Evolutionary conservation across 2,888 invertebrate genomes (phyloP), one percentile per base, ranked within the genome.

Genomic region (Bugula neritina): DNA sequence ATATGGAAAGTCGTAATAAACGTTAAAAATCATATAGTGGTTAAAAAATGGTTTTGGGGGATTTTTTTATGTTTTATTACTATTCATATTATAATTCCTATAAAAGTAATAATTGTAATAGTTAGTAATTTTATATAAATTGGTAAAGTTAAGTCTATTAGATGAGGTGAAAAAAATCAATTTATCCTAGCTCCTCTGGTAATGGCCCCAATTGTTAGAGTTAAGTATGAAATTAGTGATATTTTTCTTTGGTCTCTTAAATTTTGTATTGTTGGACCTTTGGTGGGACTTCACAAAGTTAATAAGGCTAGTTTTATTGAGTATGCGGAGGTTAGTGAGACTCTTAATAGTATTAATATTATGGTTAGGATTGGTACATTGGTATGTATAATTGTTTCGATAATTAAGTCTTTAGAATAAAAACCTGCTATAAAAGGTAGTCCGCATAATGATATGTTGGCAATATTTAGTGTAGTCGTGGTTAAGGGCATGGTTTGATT

Each of bases 371-470:
- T 23, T 31, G 71, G 74, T 17, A 63, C 55, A 31, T 23, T 35
- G 35, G 69, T 72, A 34, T 43, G 73, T 57, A 75, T 17, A 55
- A 71, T 69, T 17, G 63, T 29, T 71, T 79, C 79, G 31, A 80
- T 25, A 73, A 81, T 78, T 70, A 77, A 54, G 71, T 81, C 81
- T 74, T 80, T 82, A 71, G 80, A 79, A 58, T 78, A 81, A 74
- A 79, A 82, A 0, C 79, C 80, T 0, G 79, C 74, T 70, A 79
- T 69, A 74, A 81, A 80, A 17, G 81, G 80, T 23, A 77, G 72
- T 0, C 80, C 81, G 27, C 74, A 75, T 54, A 81, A 72, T 31
- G 77, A 74, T 43, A 78, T 25, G 70, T 74, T 74, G 5, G 77
- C 73, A 35, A 79, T 71, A 54, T 76, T 69, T 54, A 79, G 35